Base-by-base conservation (phyloP, 2,797 vertebrate species). In the Rhincodon typus region DNA sequence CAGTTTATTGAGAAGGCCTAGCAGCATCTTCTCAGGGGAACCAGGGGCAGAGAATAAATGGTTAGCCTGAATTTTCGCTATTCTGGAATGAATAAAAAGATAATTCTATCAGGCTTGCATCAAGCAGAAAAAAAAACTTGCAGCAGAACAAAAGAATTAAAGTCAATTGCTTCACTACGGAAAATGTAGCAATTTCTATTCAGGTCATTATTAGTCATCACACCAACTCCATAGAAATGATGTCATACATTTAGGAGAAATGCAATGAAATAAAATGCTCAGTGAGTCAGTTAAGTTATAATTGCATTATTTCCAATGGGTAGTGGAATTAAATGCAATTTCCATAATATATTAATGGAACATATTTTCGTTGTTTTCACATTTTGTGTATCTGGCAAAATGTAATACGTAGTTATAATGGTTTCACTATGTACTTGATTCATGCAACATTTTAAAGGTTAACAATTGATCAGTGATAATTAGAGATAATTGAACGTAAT, bases 381-480 rank as follows among this genome's bases (percentile, higher is more conserved):
- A 74, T 95, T 53, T 95, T 25, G 53, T 34, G 3, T 27, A 74
- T 50, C 70, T 27, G 19, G 42, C 46, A 77, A 53, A 27, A 95
- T 74, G 67, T 50, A 69, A 50, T 95, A 46, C 30, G 50, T 77
- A 77, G 57, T 77, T 95, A 30, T 95, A 95, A 34, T 34, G 50
- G 15, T 95, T 70, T 94, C 69, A 46, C 23, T 94, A 94, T 94
- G 72, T 74, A n/a, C 8, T 53, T 95, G 94, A 95, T 74, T 77
- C 46, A 95, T 57, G 27, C 70, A 95, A 95, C 94, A 74, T 46
- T 50, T 95, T 77, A 74, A 50, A 72, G 38, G 42, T 46, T 74
- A 21, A 25, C 27, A 46, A 50, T 74, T 7, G 7, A 34, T 77
- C 70, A 77, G 70, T 77, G 38, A 77, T 57, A 53, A 57, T 57